Percentiles rank a stretch among this genome's conserved stretches.
These are phyloP conservation scores for Coryphaenoides rupestris DNA, from an alignment of 2,113 vertebrate genomes.

Conservation along the genomic window DNA sequence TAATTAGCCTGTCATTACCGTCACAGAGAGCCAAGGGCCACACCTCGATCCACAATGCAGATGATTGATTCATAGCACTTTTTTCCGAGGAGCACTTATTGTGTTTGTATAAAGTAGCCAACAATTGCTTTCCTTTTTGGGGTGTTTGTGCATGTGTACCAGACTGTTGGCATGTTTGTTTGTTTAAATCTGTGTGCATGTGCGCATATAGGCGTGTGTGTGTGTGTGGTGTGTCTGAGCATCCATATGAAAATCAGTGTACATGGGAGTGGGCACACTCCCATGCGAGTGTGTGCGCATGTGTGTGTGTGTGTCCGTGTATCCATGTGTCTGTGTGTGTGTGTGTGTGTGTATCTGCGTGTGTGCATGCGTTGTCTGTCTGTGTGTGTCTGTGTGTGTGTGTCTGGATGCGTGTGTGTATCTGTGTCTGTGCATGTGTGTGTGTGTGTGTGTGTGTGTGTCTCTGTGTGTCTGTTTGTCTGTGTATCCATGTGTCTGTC, in stretches of 20 bases:
- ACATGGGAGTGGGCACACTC: no score
- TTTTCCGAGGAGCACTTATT: no score
- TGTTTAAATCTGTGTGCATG: no score
- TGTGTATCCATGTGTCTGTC: no score
- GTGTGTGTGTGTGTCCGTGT: no score
- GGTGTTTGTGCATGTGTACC: not conserved
- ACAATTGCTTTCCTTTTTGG: no score
- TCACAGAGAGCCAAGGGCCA: conserved; percentile 6
- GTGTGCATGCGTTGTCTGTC: no score
- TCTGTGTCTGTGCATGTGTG: not conserved
- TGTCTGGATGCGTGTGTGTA: not conserved
- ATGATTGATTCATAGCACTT: no score
- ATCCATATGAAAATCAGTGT: not conserved
- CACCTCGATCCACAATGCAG: no score
- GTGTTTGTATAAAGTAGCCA: no score
- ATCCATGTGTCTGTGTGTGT: not conserved
- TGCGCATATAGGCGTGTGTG: not conserved
- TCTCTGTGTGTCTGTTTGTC: not conserved
- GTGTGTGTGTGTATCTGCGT: not conserved
- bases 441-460: not conserved
- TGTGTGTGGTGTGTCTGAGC: not conserved
- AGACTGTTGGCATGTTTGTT: not conserved
- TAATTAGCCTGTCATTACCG: conserved; percentile 36
- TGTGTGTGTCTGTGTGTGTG: not conserved
- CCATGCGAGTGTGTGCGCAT: no score